These are phyloP conservation scores for Scleropages formosus DNA, from an alignment of 2,797 vertebrate species.

Conservation along the genomic window DNA sequence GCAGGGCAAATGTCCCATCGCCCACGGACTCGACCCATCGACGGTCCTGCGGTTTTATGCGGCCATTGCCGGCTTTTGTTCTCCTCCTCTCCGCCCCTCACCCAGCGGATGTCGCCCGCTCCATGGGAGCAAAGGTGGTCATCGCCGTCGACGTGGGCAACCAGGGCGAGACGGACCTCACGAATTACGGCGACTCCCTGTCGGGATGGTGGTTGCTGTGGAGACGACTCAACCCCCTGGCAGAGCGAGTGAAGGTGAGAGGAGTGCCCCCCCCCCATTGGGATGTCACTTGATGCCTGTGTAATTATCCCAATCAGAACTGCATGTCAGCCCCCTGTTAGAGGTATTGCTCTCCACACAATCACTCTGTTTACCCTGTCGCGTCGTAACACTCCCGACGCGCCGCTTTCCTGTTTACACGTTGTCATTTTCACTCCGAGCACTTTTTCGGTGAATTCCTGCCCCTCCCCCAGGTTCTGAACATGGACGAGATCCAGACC, in stretches of 20 bases:
- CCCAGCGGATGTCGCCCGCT: constrained; percentile 84
- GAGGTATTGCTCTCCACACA: too few relatives aligned
- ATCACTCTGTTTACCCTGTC: too few relatives aligned
- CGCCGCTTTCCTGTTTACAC: not conserved
- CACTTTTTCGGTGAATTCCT: not conserved
- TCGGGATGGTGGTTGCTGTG: constrained; percentile 95
- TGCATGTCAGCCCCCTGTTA: not conserved
- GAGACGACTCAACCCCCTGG: constrained; percentile 88
- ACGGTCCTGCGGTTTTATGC: too few relatives aligned
- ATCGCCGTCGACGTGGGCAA: constrained; percentile 90
- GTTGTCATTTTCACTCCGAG: not conserved
- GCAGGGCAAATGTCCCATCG: too few relatives aligned
- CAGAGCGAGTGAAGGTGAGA: constrained; percentile 83
- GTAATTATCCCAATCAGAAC: not conserved
- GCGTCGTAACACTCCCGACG: too few relatives aligned
- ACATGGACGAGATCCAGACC: constrained; percentile 96
- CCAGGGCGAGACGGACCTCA: constrained; percentile 84
- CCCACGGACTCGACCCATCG: too few relatives aligned
- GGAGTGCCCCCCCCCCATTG: not conserved
- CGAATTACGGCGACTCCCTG: constrained; percentile 87
- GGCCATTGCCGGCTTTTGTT: too few relatives aligned
- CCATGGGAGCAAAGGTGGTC: constrained; percentile 90
- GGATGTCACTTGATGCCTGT: not conserved
- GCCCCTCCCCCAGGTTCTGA: constrained; percentile 75
- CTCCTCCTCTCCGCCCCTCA: not conserved